Evolutionary conservation across 2,113 vertebrate genomes (phyloP), one percentile per base, ranked within the genome.

Genomic region (Mandrillus leucophaeus): DNA sequence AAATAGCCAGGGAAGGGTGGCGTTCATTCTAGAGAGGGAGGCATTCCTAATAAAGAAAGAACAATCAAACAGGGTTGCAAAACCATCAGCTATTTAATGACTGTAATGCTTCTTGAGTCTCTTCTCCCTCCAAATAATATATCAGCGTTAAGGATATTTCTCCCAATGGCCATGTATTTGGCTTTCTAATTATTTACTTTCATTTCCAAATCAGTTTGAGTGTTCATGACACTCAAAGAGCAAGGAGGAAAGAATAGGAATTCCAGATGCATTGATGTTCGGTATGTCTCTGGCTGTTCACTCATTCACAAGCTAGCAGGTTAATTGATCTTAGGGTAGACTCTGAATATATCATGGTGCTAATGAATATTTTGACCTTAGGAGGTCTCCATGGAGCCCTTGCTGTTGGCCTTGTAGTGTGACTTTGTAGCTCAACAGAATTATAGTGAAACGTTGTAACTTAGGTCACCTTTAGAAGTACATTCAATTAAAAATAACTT

Each of bases 161-260:
- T 90, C 43, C 16, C 35, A 43, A 13, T 66, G 59, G 16, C 48
- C 64, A 2, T 25, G 11, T 59, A 8, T 72, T 57, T 75, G 27
- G 0, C 50, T 85, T 86, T 95, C 48, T 90, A 14, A 78, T 72
- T 95, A n/a, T 84, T 93, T 18, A 59, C 50, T 96, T 83, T 83
- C 8, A 66, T 72, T 95, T 88, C 50, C 48, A 70, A 83, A 92
- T 92, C 52, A 50, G 27, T 64, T 64, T 22, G 5, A 30, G 30
- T 81, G 45, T 30, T 89, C 61, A 86, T 95, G 38, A 83, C 20
- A 43, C 45, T 79, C 5, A 20, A 23, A 66, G 48, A 95, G 45
- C 55, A 81, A 88, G 40, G 76, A 48, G 40, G n/a, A 97, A 92
- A 23, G 38, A 86, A 43, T 35, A 43, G 68, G 22, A 79, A 50